phyloP scores from a whole-genome alignment of 2,113 vertebrate genomes.

The Cololabis saira region DNA sequence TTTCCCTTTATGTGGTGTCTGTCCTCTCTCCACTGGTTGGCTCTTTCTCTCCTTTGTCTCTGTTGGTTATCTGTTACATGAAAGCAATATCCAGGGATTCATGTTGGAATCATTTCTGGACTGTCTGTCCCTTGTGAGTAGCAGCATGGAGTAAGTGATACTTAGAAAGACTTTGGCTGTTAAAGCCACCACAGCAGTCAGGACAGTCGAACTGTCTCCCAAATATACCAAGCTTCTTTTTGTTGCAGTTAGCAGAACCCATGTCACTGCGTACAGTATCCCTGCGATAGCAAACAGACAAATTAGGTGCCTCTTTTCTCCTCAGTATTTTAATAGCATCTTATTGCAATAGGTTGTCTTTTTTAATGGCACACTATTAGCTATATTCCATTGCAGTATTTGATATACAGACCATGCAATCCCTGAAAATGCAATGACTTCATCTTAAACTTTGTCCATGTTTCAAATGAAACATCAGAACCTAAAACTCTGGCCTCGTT shows the following conservation, averaged over 20 bases:
- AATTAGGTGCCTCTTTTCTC: too few species aligned
- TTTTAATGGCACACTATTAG: too few species aligned
- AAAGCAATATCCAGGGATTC: slow-evolving; percentile 75
- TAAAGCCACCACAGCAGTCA: slow-evolving; percentile 65
- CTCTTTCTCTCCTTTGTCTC: slow-evolving; percentile 56
- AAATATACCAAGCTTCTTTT: slow-evolving; percentile 46
- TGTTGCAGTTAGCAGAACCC: slow-evolving; percentile 35
- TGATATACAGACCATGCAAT: too few species aligned
- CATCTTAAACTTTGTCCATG: neutral
- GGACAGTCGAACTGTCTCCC: slow-evolving; percentile 49
- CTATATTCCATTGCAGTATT: too few species aligned
- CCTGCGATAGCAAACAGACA: too few species aligned
- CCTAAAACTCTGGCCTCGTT: neutral
- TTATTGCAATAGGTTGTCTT: too few species aligned
- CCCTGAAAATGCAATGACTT: neutral
- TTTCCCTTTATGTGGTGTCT: neutral
- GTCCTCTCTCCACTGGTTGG: slow-evolving; percentile 25
- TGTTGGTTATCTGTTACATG: slow-evolving; percentile 68
- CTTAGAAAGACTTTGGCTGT: slow-evolving; percentile 61
- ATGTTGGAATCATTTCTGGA: slow-evolving; percentile 64
- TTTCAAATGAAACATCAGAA: neutral
- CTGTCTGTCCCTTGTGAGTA: slow-evolving; percentile 52
- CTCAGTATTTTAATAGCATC: too few species aligned
- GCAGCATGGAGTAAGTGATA: slow-evolving; percentile 69
- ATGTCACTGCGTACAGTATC: slow-evolving; percentile 6